Percentiles rank a stretch among this genome's conserved stretches.
Evolutionary conservation across 2,797 vertebrate species (phyloP).

Genomic region (Cetoscarus ocellatus): DNA sequence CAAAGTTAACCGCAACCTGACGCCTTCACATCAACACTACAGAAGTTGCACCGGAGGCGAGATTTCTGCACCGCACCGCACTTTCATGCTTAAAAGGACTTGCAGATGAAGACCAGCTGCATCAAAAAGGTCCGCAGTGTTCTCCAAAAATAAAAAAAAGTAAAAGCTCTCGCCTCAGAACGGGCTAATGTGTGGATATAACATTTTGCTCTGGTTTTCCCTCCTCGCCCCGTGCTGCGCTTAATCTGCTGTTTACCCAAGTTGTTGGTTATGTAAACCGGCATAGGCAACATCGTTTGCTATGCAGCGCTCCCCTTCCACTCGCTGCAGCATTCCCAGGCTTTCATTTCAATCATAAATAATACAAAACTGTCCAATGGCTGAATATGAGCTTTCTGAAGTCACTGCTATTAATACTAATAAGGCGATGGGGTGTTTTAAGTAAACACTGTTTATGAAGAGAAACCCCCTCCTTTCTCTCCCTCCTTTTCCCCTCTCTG

Average conservation of each 20-base stretch:
- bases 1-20: slow-evolving; percentile 48
- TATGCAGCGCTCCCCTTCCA: slow-evolving; percentile 67
- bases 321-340: slow-evolving; percentile 56
- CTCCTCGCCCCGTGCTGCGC: slow-evolving; percentile 32
- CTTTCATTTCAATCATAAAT: slow-evolving; percentile 85
- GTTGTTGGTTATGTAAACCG: slow-evolving; percentile 76
- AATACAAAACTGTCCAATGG: slow-evolving; percentile 84
- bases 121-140: slow-evolving; percentile 60
- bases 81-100: slow-evolving; percentile 77
- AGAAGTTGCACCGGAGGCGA: slow-evolving; percentile 51
- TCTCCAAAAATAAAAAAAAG: slow-evolving; percentile 11
- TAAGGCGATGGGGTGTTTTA: slow-evolving; percentile 76
- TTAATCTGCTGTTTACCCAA: slow-evolving; percentile 76
- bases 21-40: slow-evolving; percentile 46
- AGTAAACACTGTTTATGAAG: slow-evolving; percentile 82
- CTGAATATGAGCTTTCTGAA: slow-evolving; percentile 84
- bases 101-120: slow-evolving; percentile 69
- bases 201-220: slow-evolving; percentile 69
- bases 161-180: slow-evolving; percentile 14
- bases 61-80: slow-evolving; percentile 33
- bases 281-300: slow-evolving; percentile 73
- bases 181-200: slow-evolving; percentile 65
- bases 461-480: slow-evolving; percentile 33
- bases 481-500: slow-evolving; percentile 2
- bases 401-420: slow-evolving; percentile 87